Base-by-base conservation (phyloP, 2,797 vertebrate genomes). In the Phalloptychus januarius region DNA sequence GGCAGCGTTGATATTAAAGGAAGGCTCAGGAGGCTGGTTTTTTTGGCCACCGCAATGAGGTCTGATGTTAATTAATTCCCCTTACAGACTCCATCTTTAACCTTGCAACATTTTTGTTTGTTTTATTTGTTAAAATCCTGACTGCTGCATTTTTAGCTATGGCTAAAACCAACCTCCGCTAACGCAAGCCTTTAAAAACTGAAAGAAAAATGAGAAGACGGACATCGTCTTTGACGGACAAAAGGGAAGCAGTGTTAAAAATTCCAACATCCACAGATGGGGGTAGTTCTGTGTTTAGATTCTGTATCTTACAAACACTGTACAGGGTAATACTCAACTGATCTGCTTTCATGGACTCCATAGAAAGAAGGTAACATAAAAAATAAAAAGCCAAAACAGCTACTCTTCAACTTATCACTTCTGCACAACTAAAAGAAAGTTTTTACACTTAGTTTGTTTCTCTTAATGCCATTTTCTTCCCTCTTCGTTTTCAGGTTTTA, bases 261-360 rank as follows among this genome's bases (percentile, higher is more conserved):
- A 93, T 87, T 79, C 77, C 81, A 92, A 94, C 87, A 91, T 89
- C 90, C 93, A 95, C 90, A 90, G 88, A 91, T 77, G 78, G 78
- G 78, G 82, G 82, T 76, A 82, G 74, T 81, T 91, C 86, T 84
- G 85, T 91, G 93, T 94, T 94, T 85, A 82, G 88, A 89, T 84
- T 85, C 85, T 91, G 91, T 94, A 92, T 95, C 87, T 93, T 93
- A 95, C 94, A 95, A 94, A 95, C 94, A 95, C 94, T 94, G 93
- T 95, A 95, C 95, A 96, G 91, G 89, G 90, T 94, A 93, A 93
- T 93, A 95, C 93, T 94, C 89, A 91, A 94, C 92, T 92, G 92
- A 95, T 92, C 91, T 89, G 91, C 89, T 87, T 94, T 88, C 90
- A 94, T 93, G 92, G 89, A 95, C 91, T 93, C 92, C 92, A 95